Percentiles rank a stretch among this genome's conserved stretches.
These are phyloP conservation scores for Acanthosepion lycidas DNA, from an alignment of 2,888 invertebrate genomes.

Conservation along the genomic window DNA sequence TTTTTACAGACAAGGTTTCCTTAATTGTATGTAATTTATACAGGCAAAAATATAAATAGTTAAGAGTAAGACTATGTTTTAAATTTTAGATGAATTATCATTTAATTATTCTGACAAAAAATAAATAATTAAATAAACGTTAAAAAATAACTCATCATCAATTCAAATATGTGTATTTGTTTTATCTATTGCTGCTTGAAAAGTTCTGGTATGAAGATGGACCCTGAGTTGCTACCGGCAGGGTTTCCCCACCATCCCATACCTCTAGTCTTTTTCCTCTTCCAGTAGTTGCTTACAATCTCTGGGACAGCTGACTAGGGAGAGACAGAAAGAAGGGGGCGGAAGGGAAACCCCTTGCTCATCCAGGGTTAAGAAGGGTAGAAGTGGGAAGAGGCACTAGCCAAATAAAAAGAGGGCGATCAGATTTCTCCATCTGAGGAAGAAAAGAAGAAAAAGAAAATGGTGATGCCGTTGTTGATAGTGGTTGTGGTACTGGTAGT, in stretches of 20 bases:
- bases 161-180: no score
- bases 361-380: neutral
- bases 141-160: no score
- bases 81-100: neutral
- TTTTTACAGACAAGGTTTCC: neutral
- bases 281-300: constrained; percentile 33
- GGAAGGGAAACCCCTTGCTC: constrained; percentile 21
- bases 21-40: neutral
- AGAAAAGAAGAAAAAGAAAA: neutral
- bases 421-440: neutral
- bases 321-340: neutral
- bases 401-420: neutral
- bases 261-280: neutral
- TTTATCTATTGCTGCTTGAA: neutral
- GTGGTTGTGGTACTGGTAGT: neutral
- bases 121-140: no score
- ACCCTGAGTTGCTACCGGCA: neutral
- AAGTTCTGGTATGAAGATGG: neutral
- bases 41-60: neutral
- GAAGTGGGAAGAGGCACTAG: neutral
- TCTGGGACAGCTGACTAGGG: constrained; percentile 33
- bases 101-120: neutral
- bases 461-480: neutral
- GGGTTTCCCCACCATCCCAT: rapidly evolving
- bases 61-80: neutral